These are phyloP conservation scores for Tragulus kanchil DNA, from an alignment of 2,113 vertebrate species.

Conservation along the genomic window DNA sequence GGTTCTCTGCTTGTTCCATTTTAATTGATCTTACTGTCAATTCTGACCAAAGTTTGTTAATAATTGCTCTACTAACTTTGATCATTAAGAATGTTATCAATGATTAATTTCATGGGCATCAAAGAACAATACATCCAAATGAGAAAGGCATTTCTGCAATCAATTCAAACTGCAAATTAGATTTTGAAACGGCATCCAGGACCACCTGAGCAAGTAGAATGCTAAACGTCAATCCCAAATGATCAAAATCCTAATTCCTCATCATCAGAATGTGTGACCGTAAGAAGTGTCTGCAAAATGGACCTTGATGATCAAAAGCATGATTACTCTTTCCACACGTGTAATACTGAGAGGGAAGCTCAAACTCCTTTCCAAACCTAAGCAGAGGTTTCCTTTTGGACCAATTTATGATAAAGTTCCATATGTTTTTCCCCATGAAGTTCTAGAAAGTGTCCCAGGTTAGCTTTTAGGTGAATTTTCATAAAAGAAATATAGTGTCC, in stretches of 20 bases:
- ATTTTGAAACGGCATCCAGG: not conserved
- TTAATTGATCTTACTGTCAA: not conserved
- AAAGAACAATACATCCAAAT: not conserved
- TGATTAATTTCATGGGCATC: not conserved
- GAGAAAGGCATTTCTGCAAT: not conserved
- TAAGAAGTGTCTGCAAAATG: not conserved
- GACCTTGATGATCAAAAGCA: too few species aligned
- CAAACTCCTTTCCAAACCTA: not conserved
- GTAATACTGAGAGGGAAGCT: not conserved
- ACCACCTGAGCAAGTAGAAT: not conserved
- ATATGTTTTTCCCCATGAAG: not conserved
- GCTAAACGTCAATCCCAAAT: not conserved
- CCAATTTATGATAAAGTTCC: not conserved
- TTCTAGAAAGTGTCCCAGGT: not conserved
- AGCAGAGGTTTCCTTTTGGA: not conserved
- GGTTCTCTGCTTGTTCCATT: not conserved
- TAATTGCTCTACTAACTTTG: not conserved
- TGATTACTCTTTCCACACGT: accelerated
- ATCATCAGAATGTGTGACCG: accelerated
- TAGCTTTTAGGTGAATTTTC: not conserved
- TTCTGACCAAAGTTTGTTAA: not conserved
- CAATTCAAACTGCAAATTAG: constrained; percentile 1
- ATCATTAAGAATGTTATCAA: not conserved
- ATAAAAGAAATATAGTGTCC: too few species aligned
- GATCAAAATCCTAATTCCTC: not conserved